phyloP scores from a whole-genome alignment of 2,888 invertebrate species.

The Arge pagana region DNA sequence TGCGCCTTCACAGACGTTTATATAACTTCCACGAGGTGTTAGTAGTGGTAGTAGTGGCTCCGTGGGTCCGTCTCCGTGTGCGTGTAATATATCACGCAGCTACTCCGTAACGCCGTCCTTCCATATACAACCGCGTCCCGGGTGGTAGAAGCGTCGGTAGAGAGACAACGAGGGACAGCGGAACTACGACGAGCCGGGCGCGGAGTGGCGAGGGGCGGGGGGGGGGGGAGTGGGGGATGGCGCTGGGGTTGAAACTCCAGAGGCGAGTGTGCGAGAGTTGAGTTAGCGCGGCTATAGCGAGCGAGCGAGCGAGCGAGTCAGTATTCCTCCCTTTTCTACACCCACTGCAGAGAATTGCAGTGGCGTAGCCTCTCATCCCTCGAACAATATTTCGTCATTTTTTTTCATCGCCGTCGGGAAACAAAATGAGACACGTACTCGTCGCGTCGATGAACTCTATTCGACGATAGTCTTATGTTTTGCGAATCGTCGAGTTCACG shows the following conservation, averaged over 20 bases:
- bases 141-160: background rate
- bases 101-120: slow-evolving; percentile 14
- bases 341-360: slow-evolving; percentile 12
- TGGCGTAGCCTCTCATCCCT: slow-evolving; percentile 14
- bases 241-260: slow-evolving; percentile 20
- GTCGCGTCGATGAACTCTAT: no score
- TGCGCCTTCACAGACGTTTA: background rate
- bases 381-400: no score
- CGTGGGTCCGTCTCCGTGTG: no score
- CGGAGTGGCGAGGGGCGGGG: background rate
- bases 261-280: slow-evolving; percentile 16
- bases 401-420: no score
- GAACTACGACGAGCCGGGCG: no score
- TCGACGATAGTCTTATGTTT: no score
- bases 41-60: no score
- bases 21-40: no score
- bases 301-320: slow-evolving; percentile 17
- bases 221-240: slow-evolving; percentile 12
- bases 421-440: no score
- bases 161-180: no score
- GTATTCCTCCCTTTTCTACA: slow-evolving; percentile 3
- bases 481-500: no score
- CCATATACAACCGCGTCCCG: slow-evolving; percentile 3
- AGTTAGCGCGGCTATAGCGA: slow-evolving; percentile 15
- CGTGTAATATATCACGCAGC: background rate